Evolutionary conservation across 2,888 invertebrate genomes (phyloP).

Genomic region (Epirrita christyi): DNA sequence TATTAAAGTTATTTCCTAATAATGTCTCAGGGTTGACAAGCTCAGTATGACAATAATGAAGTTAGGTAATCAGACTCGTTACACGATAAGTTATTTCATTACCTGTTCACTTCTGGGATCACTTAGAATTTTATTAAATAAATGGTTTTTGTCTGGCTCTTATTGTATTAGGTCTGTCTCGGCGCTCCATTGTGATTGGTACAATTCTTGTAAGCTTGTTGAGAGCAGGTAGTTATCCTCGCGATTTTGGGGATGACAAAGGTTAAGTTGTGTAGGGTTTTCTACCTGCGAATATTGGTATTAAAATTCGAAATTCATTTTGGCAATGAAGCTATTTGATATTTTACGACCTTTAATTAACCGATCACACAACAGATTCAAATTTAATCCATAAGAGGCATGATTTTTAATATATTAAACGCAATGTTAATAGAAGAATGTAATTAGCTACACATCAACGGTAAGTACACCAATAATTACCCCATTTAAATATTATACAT

Average conservation of each 20-base stretch:
- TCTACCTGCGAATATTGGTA: conserved; percentile 18
- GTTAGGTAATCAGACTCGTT: neutral
- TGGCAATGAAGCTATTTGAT: neutral
- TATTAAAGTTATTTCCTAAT: no score
- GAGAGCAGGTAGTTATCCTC: conserved; percentile 22
- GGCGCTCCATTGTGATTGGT: conserved; percentile 15
- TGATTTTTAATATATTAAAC: no score
- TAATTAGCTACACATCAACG: no score
- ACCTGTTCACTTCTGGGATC: conserved; percentile 10
- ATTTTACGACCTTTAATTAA: neutral
- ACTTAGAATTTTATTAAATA: conserved; percentile 7
- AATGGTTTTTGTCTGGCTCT: conserved; percentile 13
- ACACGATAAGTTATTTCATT: conserved; percentile 6
- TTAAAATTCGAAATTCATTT: conserved; percentile 5
- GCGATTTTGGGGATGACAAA: conserved; percentile 16
- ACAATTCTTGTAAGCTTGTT: conserved; percentile 18
- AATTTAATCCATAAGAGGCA: no score
- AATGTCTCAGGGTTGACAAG: no score
- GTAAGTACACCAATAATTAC: no score
- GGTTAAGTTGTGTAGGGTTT: conserved; percentile 11
- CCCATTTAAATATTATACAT: no score
- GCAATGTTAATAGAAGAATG: no score
- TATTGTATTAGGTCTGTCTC: conserved; percentile 10
- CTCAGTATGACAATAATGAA: no score
- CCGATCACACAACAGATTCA: neutral